Evolutionary conservation across 2,797 vertebrate species (phyloP).

Genomic region (Myotis myotis): DNA sequence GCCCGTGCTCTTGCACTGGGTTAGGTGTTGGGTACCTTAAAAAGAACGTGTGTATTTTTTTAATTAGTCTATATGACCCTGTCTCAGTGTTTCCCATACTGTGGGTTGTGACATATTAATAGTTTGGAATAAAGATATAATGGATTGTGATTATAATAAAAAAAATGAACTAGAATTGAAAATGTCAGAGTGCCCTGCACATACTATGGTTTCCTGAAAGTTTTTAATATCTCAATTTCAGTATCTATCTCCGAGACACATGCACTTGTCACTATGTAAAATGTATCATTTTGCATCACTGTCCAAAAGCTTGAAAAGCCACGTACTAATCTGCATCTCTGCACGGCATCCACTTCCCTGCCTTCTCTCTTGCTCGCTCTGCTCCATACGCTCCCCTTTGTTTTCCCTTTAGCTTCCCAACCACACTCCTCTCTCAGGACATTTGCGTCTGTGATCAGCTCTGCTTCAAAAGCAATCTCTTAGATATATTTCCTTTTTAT

Average conservation of each 20-base stretch:
- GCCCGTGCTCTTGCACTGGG: not conserved
- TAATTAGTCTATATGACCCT: not conserved
- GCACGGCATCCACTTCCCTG: fast-evolving
- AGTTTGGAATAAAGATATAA: not conserved
- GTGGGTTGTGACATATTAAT: not conserved
- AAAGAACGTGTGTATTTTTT: not conserved
- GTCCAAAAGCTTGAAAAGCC: not conserved
- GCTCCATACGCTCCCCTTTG: not conserved
- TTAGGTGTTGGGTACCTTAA: not conserved
- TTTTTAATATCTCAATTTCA: not conserved
- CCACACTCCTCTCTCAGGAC: not conserved
- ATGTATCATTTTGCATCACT: not conserved
- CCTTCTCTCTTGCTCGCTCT: not conserved
- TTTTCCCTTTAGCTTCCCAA: not conserved
- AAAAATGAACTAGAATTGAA: not conserved
- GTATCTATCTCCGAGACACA: not conserved
- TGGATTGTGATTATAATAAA: not conserved
- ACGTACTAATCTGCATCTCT: not conserved
- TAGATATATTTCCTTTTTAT: not conserved
- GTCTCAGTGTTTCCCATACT: not conserved
- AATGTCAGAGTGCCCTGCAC: not conserved
- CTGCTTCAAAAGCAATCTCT: not conserved
- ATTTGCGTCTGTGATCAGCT: not conserved
- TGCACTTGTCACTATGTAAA: not conserved
- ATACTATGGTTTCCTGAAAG: not conserved